Evolutionary conservation across 2,113 vertebrate species (phyloP).

Genomic region (Chaetodon trifascialis): DNA sequence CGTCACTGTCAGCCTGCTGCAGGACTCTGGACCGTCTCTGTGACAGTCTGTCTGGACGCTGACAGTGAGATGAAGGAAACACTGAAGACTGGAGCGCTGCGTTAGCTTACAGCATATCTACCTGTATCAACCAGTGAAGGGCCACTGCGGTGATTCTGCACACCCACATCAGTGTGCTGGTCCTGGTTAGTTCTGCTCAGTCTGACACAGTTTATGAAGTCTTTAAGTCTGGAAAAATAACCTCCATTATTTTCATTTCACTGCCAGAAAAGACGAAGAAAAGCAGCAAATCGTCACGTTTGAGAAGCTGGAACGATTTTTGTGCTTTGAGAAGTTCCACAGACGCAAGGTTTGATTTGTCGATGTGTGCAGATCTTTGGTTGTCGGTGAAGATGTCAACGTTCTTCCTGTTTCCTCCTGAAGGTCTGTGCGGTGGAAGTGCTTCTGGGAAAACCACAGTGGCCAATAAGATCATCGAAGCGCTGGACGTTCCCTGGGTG

Average conservation of each 20-base stretch:
- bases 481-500: slow-evolving; percentile 93
- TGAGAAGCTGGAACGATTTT: no score
- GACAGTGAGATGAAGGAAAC: background rate
- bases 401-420: background rate
- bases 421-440: slow-evolving; percentile 92
- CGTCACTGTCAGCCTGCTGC: background rate
- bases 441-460: slow-evolving; percentile 93
- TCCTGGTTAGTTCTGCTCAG: no score
- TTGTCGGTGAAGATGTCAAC: background rate
- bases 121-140: no score
- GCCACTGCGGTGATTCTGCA: no score
- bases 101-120: no score
- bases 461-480: slow-evolving; percentile 92
- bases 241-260: no score
- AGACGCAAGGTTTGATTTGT: background rate
- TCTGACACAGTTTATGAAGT: no score
- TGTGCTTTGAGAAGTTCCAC: background rate
- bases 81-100: no score
- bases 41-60: background rate
- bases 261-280: no score
- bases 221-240: no score
- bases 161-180: no score
- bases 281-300: no score
- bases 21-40: background rate
- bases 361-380: background rate